Base-by-base conservation (phyloP, 1,140 invertebrate species). In the Zaprionus capensis region DNA sequence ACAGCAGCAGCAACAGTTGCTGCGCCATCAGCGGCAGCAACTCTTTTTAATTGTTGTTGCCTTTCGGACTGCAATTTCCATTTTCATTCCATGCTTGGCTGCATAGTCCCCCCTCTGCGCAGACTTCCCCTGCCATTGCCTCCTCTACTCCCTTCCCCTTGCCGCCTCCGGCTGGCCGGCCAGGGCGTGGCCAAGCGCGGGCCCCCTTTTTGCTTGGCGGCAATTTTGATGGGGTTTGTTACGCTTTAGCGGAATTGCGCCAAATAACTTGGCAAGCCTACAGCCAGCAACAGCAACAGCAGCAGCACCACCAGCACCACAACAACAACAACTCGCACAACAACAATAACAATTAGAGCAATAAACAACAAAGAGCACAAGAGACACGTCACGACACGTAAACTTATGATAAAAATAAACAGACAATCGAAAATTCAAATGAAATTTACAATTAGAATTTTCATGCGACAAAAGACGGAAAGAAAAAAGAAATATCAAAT, bases 201-300 rank as follows among this genome's bases (percentile, higher is more conserved):
- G 41, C 38, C 56, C 68, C 51, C 59, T 62, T 55, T 71, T 64
- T 17, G 38, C 12, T 12, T 20, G 17, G 36, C 49, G 55, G 63
- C 63, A 72, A 72, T 61, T 73, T 73, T 46, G 20, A 24, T 73
- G 69, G 64, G 71, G 41, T 58, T 78, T 77, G 81, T 84, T 84
- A 84, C 81, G 82, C 83, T 86, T 86, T 86, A 62, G 63, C 83
- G 83, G 73, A 87, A 83, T 83, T 78, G 80, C 83, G 77, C 83
- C 83, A 87, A 87, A 87, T 87, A 87, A 65, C 62, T 87, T 86
- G 83, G 82, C 83, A 78, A 87, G 68, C 78, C 78, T 73, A 61
- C 61, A 58, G 41, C 38, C 38, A 41, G 15, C 68, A 65, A 34
- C 53, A 70, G 7, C 34, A 53, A 11, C 55, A 72, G 36, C 70